Evolutionary conservation across 2,113 vertebrate genomes (phyloP), one percentile per base, ranked within the genome.

Genomic region (Larimichthys crocea): DNA sequence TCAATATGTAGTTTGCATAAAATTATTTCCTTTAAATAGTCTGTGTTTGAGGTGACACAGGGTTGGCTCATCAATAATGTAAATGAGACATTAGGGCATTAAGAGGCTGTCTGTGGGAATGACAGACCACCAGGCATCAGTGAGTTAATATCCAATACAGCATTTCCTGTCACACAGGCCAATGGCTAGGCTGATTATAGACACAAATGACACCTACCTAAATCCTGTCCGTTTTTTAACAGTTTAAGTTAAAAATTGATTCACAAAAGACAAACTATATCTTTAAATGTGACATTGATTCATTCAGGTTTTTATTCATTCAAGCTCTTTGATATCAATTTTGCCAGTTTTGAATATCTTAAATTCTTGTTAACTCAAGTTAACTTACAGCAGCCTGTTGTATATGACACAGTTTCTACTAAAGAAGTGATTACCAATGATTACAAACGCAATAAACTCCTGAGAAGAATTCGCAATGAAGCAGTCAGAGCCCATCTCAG

Each of bases 1-100:
- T 99, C 98, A 94, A 99, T 99, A 99, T 94, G 94, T 96, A 94
- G 96, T 99, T 97, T 98, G 95, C 98, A 99, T 99, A 97, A 97
- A 97, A 96, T 97, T 96, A 96, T 98, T 97, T 94, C 94, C 94
- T 96, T 97, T 97, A 97, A 98, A 97, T 95, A 95, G 95, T 96
- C 96, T 92, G 91, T 94, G 95, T 97, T 96, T 97, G 94, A 96
- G 96, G 96, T 98, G 97, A 97, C 96, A 96, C 96, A 96, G 95
- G 96, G 95, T 96, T 96, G 95, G 94, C 93, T 97, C 96, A 98
- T 99, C 95, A 97, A 99, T 99, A 98, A 99, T 99, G 97, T 91
- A 97, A 98, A 99, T 99, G 92, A 90, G 83, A 87, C 95, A 94
- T 97, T 96, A 96, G 95, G 95, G 94, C 95, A 95, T 96, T 95